phyloP scores from a whole-genome alignment of 35 echinoderm and acorn worm species.

The Apostichopus parvimensis region DNA sequence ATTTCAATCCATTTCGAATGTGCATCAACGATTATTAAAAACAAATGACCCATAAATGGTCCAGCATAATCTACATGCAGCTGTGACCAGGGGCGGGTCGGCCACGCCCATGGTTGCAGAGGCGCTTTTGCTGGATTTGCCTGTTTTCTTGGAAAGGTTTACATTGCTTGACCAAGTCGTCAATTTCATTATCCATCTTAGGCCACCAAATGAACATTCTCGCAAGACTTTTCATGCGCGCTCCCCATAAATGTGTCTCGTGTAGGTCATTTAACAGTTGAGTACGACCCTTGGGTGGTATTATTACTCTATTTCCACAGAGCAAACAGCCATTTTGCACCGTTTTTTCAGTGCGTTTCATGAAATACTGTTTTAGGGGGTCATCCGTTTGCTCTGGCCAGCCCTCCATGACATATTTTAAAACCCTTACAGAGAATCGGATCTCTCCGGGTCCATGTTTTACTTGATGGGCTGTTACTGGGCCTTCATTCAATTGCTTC shows the following conservation, averaged over 20 bases:
- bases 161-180: neutral
- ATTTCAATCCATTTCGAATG: conserved; percentile 58
- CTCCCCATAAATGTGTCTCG: conserved; percentile 43
- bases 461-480: conserved; percentile 16
- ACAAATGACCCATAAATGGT: conserved; percentile 30
- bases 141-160: conserved; percentile 17
- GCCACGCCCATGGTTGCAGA: conserved; percentile 70
- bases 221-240: conserved; percentile 51
- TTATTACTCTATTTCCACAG: neutral
- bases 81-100: conserved; percentile 52
- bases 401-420: conserved; percentile 38
- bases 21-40: neutral
- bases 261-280: conserved; percentile 57
- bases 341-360: neutral
- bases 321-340: neutral
- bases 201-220: conserved; percentile 61
- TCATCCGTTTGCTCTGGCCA: conserved; percentile 42
- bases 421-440: conserved; percentile 10
- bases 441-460: conserved; percentile 19
- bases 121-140: conserved; percentile 55
- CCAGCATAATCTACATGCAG: conserved; percentile 78
- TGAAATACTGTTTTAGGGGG: neutral
- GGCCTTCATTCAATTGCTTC: conserved; percentile 11
- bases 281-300: neutral
- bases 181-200: conserved; percentile 46